Evolutionary conservation across 2,888 invertebrate species (phyloP).

Genomic region (Lasioglossum leucozonium): DNA sequence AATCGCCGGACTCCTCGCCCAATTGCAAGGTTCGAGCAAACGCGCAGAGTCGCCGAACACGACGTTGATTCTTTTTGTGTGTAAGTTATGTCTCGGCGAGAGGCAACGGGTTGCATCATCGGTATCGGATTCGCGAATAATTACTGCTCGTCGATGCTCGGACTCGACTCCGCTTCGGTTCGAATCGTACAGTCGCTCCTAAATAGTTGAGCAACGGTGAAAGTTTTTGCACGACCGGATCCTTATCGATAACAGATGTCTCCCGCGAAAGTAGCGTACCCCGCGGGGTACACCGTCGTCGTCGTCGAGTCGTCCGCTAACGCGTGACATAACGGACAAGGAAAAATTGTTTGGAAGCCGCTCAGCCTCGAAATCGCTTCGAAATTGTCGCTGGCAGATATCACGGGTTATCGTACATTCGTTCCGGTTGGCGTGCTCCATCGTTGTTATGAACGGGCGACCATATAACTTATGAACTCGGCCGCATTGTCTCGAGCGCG

Average conservation of each 20-base stretch:
- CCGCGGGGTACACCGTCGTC: not conserved
- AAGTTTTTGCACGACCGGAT: constrained; percentile 28
- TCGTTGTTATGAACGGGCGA: too few species aligned
- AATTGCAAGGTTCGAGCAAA: not conserved
- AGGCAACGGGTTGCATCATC: constrained; percentile 3
- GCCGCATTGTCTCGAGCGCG: not conserved
- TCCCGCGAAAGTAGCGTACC: constrained; percentile 21
- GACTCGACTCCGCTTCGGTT: not conserved
- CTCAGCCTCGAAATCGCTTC: not conserved
- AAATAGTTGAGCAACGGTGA: constrained; percentile 33
- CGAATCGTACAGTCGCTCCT: not conserved
- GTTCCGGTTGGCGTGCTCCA: not conserved
- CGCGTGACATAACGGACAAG: constrained; percentile 3
- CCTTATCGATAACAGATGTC: constrained; percentile 34
- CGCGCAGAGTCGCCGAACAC: not conserved
- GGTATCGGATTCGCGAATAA: not conserved
- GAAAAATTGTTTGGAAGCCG: constrained; percentile 1
- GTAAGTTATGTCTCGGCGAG: too few species aligned
- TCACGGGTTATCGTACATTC: constrained; percentile 2
- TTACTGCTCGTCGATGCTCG: constrained; percentile 9
- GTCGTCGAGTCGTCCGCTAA: not conserved
- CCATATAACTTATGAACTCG: not conserved
- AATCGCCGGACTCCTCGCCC: too few species aligned
- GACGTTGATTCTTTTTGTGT: too few species aligned
- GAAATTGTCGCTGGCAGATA: not conserved